These are phyloP conservation scores for Lasioglossum pauxillum DNA, from an alignment of 2,888 invertebrate genomes.

Conservation along the genomic window DNA sequence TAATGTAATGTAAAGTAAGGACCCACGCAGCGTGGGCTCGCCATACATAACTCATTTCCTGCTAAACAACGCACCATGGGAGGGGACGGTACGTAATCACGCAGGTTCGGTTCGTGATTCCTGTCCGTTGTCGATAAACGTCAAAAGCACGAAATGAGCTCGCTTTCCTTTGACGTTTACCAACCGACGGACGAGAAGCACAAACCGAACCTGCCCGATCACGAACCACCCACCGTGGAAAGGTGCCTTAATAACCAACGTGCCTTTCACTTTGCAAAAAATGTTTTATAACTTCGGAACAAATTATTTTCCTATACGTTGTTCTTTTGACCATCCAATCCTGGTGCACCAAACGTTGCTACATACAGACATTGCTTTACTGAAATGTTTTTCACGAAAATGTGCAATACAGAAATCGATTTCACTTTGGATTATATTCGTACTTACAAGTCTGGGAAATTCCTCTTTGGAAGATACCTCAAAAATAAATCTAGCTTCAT, in stretches of 20 bases:
- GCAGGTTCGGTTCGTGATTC: constrained; percentile 12
- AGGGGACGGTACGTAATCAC: constrained; percentile 4
- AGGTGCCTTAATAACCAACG: constrained; percentile 3
- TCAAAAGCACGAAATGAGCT: constrained; percentile 19
- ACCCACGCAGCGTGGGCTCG: background rate
- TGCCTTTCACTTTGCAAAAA: constrained; percentile 4
- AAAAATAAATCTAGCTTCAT: background rate
- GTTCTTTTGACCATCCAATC: background rate
- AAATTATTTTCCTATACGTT: constrained; percentile 3
- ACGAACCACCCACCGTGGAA: background rate
- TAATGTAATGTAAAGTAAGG: background rate
- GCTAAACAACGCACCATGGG: background rate
- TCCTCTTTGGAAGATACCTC: background rate
- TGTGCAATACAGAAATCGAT: background rate
- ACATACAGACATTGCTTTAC: background rate
- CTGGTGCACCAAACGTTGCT: background rate
- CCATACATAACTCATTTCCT: constrained; percentile 11
- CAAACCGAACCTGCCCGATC: constrained; percentile 16
- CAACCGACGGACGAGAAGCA: constrained; percentile 15
- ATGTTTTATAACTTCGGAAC: background rate
- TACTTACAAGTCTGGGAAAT: background rate
- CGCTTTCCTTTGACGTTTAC: constrained; percentile 18
- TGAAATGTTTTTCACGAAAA: background rate
- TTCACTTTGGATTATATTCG: background rate
- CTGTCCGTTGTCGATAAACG: constrained; percentile 17